Evolutionary conservation across 2,797 vertebrate genomes (phyloP).

Genomic region (Acrocephalus scirpaceus): DNA sequence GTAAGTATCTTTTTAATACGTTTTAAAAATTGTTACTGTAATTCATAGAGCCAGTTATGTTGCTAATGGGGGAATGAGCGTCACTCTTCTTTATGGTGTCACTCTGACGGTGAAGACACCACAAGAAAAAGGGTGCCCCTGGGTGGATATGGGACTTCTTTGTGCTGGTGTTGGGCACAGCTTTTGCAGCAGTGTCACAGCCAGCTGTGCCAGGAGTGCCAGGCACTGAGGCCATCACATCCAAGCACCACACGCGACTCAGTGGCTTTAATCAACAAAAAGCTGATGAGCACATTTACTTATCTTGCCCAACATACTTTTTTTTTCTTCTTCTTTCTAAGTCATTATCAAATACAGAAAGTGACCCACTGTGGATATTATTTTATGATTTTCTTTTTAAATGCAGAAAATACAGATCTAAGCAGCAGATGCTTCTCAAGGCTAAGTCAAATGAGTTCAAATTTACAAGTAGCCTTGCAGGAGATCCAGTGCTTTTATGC

Average conservation of each 20-base stretch:
- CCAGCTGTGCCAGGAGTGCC: not conserved
- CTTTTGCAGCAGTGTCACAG: not conserved
- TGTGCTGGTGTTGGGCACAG: not conserved
- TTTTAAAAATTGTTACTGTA: rapidly evolving
- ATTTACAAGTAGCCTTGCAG: not conserved
- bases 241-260: rapidly evolving
- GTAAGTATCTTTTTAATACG: constrained; percentile 48
- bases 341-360: not conserved
- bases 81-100: not conserved
- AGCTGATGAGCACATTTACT: not conserved
- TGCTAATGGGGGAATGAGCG: not conserved
- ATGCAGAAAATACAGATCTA: not conserved
- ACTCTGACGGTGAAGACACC: not conserved
- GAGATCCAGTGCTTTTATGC: not conserved
- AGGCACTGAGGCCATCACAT: not conserved
- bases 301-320: not conserved
- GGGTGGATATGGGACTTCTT: not conserved
- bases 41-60: not conserved
- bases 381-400: not conserved
- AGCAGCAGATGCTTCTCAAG: not conserved
- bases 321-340: not conserved
- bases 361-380: not conserved
- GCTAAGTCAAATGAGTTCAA: not conserved
- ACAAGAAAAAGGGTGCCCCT: not conserved
- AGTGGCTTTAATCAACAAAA: not conserved